Base-by-base conservation (phyloP, 2,113 vertebrate genomes). In the Dromaius novaehollandiae region DNA sequence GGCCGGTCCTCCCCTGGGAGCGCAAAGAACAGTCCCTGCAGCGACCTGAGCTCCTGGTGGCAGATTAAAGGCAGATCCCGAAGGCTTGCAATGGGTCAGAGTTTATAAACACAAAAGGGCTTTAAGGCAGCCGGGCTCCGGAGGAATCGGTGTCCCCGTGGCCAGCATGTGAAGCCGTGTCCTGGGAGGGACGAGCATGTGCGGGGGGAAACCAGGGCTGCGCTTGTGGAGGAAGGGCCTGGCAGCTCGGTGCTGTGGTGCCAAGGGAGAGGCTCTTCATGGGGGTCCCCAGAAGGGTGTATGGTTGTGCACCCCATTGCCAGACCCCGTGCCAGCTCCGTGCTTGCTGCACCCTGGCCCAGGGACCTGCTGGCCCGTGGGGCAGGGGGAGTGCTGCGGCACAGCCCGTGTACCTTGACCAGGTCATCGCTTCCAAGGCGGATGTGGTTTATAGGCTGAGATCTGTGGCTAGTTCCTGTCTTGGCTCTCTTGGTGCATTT, bases 1-100 rank as follows among this genome's bases (percentile, higher is more conserved):
- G n/a, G 30, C 40, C 32, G 40, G 36, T 73, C 5, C n/a, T 82
- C 5, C 11, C 9, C 22, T 26, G 20, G 78, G 36, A 89, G 36
- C 90, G 90, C 93, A 95, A 93, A 92, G 83, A 95, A 92, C 77
- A 89, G 77, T 88, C 26, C 81, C 24, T n/a, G 30, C 0, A 1
- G 70, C 0, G 1, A 79, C 86, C 74, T 70, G 86, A 36, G 32
- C 69, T 69, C 18, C 82, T 25, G 26, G 74, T 60, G 69, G 55
- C 40, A 58, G 89, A 92, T 95, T 96, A 95, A 94, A 94, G 79
- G 55, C 87, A 94, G 91, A 96, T 95, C 94, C 81, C 55, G 36
- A 85, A 86, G 64, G 36, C 51, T 88, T 83, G 55, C 40, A 13
- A 19, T 38, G 81, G 82, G 80, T 89, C 85, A 66, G 58, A 83